phyloP scores from a whole-genome alignment of 2,797 vertebrate genomes.

The Alectoris magna region DNA sequence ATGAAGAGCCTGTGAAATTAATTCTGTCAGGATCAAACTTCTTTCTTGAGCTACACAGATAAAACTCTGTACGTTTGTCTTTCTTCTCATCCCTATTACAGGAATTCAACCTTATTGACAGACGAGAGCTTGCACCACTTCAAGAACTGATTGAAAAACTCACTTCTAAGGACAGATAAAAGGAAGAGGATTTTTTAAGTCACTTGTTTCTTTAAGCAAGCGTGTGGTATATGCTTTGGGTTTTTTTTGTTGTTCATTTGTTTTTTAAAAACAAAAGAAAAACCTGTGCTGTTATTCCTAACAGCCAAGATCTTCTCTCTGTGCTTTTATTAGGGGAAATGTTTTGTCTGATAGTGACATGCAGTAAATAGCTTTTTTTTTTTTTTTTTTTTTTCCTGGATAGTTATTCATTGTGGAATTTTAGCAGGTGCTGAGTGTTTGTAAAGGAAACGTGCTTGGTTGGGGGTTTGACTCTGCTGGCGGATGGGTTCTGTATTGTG shows the following conservation, averaged over 20 bases:
- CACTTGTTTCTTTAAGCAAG: conserved; percentile 69
- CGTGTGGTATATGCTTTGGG: conserved; percentile 46
- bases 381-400: neutral
- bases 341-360: conserved; percentile 70
- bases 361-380: conserved; percentile 48
- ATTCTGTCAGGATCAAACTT: neutral
- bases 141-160: conserved; percentile 99
- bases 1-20: neutral
- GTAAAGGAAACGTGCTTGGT: conserved; percentile 44
- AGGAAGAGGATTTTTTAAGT: conserved; percentile 56
- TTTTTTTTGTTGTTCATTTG: conserved; percentile 38
- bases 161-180: conserved; percentile 98
- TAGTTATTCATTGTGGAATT: conserved; percentile 57
- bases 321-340: conserved; percentile 68
- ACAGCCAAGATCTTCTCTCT: conserved; percentile 74
- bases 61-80: neutral
- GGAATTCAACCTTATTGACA: conserved; percentile 99
- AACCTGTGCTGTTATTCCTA: conserved; percentile 57
- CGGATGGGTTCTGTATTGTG: conserved; percentile 72
- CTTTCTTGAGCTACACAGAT: neutral
- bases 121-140: conserved; percentile 95
- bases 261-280: conserved; percentile 49
- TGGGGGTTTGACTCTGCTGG: conserved; percentile 65
- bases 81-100: conserved; percentile 24
- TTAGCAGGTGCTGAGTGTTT: conserved; percentile 65